Conservation (phyloP, 2,888 invertebrate species). For the Dicycla oo region DNA sequence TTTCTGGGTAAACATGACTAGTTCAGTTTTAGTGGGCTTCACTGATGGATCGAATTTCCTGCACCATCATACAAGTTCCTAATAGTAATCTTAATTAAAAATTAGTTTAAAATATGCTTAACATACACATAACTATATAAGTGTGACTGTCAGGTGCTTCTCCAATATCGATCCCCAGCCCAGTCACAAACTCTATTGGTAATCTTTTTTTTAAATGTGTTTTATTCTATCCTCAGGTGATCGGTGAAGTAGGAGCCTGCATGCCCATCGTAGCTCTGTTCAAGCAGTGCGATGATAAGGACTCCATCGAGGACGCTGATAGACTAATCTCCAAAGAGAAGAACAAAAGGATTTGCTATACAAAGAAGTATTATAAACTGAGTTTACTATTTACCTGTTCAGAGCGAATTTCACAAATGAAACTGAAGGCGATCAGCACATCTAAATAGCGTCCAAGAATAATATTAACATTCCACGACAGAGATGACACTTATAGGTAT, state of each 20-base stretch:
- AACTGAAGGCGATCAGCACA: neutral
- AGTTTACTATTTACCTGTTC: neutral
- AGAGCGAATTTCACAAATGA: neutral
- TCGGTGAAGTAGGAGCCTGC: constrained; percentile 86
- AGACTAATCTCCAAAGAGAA: constrained; percentile 30
- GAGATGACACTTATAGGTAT: neutral
- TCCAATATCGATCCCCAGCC: no score
- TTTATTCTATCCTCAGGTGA: constrained; percentile 69
- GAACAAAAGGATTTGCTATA: constrained; percentile 74
- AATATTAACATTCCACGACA: neutral
- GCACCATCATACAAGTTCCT: no score
- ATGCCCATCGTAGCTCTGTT: constrained; percentile 85
- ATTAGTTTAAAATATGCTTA: no score
- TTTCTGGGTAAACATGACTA: no score
- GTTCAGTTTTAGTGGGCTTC: no score
- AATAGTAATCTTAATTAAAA: no score
- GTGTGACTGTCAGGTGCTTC: no score
- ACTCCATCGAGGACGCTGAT: constrained; percentile 24
- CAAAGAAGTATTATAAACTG: neutral
- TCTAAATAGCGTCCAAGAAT: neutral
- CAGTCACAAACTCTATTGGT: no score
- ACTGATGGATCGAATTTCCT: no score
- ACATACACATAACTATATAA: no score
- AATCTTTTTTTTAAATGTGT: neutral
- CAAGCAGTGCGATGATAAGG: constrained; percentile 76